These are phyloP conservation scores for Mus musculus DNA, from an alignment of 2,113 vertebrate genomes.

Conservation along the genomic window GRCm39 chr5:52735001-52735500, in stretches of 20 bases:
- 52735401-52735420: slow-evolving; percentile 10
- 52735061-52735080: too few relatives aligned
- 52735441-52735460: slow-evolving; percentile 65
- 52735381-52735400: background rate
- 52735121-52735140: background rate
- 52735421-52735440: slow-evolving; percentile 74
- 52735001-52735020: too few relatives aligned
- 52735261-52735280: background rate
- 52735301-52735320: background rate
- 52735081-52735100: too few relatives aligned
- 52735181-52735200: background rate
- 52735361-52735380: accelerated
- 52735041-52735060: too few relatives aligned
- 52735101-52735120: background rate
- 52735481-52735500: slow-evolving; percentile 66
- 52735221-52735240: background rate
- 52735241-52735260: background rate
- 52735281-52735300: background rate
- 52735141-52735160: background rate
- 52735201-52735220: background rate
- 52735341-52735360: background rate
- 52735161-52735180: background rate
- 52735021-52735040: too few relatives aligned
- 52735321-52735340: background rate
- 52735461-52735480: slow-evolving; percentile 76